Conservation (phyloP, 2,888 invertebrate species). For the Drosophila recens region DNA sequence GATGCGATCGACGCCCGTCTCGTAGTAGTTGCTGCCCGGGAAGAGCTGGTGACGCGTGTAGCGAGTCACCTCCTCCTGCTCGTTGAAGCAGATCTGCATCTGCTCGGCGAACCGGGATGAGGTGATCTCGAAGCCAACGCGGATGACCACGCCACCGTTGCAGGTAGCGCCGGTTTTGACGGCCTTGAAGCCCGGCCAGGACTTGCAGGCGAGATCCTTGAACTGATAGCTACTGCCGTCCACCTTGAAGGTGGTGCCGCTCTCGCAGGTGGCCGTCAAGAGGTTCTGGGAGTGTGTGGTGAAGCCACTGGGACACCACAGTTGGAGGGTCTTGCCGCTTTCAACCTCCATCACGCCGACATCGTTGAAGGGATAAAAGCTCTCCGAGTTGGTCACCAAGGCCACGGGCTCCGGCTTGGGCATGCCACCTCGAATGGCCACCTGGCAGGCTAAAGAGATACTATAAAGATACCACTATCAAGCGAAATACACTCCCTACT, state of each 20-base stretch:
- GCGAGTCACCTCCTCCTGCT: slow-evolving; percentile 83
- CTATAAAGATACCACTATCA: not conserved
- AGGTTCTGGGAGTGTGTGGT: slow-evolving; percentile 59
- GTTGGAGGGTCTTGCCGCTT: slow-evolving; percentile 72
- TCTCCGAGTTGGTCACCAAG: slow-evolving; percentile 84
- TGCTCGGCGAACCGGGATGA: slow-evolving; percentile 82
- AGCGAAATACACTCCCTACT: slow-evolving; percentile 1
- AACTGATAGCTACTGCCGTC: slow-evolving; percentile 75
- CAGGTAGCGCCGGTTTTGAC: slow-evolving; percentile 77
- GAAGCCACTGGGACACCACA: slow-evolving; percentile 82
- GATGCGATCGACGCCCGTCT: slow-evolving; percentile 84
- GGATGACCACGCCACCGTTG: slow-evolving; percentile 78
- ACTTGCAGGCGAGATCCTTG: slow-evolving; percentile 82
- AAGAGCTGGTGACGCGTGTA: slow-evolving; percentile 84
- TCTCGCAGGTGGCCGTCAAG: slow-evolving; percentile 80
- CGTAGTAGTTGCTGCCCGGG: slow-evolving; percentile 85
- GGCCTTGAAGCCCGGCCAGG: slow-evolving; percentile 80
- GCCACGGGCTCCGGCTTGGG: slow-evolving; percentile 87
- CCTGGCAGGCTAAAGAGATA: slow-evolving; percentile 61
- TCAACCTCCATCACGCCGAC: slow-evolving; percentile 74
- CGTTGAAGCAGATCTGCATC: slow-evolving; percentile 85
- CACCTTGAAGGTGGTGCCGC: slow-evolving; percentile 77
- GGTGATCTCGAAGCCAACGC: slow-evolving; percentile 84
- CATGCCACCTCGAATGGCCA: slow-evolving; percentile 75
- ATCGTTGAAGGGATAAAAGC: slow-evolving; percentile 75